Conservation (phyloP, 2,113 vertebrate species). For the Cervus canadensis region DNA sequence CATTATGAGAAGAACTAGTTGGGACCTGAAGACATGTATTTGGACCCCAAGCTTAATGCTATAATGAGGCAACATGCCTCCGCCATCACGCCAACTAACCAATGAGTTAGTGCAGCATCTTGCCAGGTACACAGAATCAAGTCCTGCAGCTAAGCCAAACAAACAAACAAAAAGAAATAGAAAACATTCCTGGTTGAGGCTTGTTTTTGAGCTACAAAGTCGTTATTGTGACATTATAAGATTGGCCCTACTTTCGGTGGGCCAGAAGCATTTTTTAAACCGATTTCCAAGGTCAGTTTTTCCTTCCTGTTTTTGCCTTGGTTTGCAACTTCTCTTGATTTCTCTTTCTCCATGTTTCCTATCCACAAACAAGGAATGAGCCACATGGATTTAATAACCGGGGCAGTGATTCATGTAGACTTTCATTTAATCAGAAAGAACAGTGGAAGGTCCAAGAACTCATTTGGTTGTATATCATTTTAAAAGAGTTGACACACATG, state of each 20-base stretch:
- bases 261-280: neutral
- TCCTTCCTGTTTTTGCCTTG: neutral
- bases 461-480: constrained; percentile 68
- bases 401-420: constrained; percentile 58
- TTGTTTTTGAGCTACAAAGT: neutral
- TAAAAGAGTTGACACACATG: constrained; percentile 62
- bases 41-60: neutral
- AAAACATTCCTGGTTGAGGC: neutral
- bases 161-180: neutral
- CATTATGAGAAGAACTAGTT: neutral
- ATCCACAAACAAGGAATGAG: neutral
- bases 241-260: neutral
- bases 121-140: neutral
- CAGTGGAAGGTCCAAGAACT: constrained; percentile 49
- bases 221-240: neutral
- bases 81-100: neutral
- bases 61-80: neutral
- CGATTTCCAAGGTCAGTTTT: neutral
- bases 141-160: neutral
- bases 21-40: neutral
- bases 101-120: neutral
- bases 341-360: constrained; percentile 4
- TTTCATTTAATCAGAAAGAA: constrained; percentile 68
- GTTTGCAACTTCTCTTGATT: neutral
- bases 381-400: constrained; percentile 67